Conservation (phyloP, 92 coral and sea anemone genomes). For the Bergia sp. region DNA sequence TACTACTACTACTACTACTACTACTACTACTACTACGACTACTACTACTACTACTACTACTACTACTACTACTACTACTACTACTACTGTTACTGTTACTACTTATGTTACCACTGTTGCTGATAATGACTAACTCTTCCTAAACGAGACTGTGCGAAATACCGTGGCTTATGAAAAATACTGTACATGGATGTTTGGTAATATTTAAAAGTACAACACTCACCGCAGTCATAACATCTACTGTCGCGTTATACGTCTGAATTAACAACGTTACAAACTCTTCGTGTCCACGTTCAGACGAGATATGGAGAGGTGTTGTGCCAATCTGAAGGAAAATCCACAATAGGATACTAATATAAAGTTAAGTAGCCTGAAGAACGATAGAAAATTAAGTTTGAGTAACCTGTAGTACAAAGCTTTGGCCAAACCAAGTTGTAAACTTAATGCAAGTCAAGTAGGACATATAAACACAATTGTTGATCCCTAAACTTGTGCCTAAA, state of each 20-base stretch:
- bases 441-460: too few relatives aligned
- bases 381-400: background rate
- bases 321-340: conserved; percentile 68
- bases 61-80: background rate
- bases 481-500: too few relatives aligned
- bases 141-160: background rate
- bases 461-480: too few relatives aligned
- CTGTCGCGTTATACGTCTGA: conserved; percentile 73
- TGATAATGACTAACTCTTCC: background rate
- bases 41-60: background rate
- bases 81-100: background rate
- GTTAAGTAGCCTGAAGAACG: too few relatives aligned
- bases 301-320: conserved; percentile 83
- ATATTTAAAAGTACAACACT: conserved; percentile 30
- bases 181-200: too few relatives aligned
- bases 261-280: conserved; percentile 78
- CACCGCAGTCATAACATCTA: conserved; percentile 85
- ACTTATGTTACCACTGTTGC: background rate
- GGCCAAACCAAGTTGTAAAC: too few relatives aligned
- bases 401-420: too few relatives aligned
- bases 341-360: background rate
- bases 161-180: background rate
- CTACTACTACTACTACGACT: background rate
- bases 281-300: conserved; percentile 84
- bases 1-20: background rate